Base-by-base conservation (phyloP, 2,888 invertebrate species). In the Balanococcus diminutus region DNA sequence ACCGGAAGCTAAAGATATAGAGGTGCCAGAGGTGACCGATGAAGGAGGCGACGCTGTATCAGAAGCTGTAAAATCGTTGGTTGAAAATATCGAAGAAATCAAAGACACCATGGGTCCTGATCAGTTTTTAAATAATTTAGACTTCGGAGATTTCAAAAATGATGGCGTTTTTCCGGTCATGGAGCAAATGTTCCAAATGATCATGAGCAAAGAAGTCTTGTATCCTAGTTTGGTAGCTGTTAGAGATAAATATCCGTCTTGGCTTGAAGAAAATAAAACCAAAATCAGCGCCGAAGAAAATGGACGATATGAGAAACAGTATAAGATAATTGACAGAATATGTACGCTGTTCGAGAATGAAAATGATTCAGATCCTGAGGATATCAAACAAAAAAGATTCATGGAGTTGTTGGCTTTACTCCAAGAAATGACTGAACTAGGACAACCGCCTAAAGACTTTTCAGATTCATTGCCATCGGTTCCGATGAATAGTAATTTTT, bases 341-440 rank as follows among this genome's bases (percentile, higher is more conserved):
- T 86, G 86, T 19, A 31, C 42, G 9, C 28, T 81, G 28, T 86
- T 86, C 16, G 86, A 86, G 36, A 61, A 32, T 9, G 86, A 86
- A 42, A 82, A 61, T 28, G 82, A 39, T 22, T 11, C 42, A n/a
- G 87, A 87, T 82, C 79, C 87, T 31, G 87, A 87, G 51, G 31
- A 86, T 22, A 84, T 87, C 8, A 86, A 87, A 31, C 83, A 82
- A 19, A 86, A 83, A 36, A 81, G 83, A 9, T 87, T 87, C 14
- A 84, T 87, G 56, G 86, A 87, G 61, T 81, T 87, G 1, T 67
- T 87, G 84, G 86, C 84, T n/a, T 83, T 87, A 39, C 82, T 87
- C 6, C 86, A 87, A 83, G 86, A 87, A 42, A 87, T 87, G 87
- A 87, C 87, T 79, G 87, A 87, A 83, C 81, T 87, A 31, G 87